A percentile compares a stretch with the other conserved stretches of the same genome.
These are phyloP conservation scores for Myotis vivesi DNA, from an alignment of 2,797 vertebrate genomes.

Conservation along the genomic window DNA sequence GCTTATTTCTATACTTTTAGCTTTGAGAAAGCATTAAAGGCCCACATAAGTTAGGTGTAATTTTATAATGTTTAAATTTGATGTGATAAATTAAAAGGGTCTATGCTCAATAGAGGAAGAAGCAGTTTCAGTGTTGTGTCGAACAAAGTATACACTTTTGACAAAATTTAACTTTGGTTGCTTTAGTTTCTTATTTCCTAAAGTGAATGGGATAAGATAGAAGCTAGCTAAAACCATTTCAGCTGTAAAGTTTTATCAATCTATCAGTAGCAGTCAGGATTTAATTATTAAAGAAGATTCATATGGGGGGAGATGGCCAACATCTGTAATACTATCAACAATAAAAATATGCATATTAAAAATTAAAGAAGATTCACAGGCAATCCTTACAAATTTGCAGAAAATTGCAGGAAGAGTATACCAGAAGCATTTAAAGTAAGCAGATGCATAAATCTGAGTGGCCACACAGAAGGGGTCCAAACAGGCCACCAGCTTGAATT, in stretches of 20 bases:
- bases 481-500: neutral
- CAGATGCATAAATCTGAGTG: neutral
- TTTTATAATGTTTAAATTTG: neutral
- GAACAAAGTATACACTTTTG: neutral
- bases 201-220: neutral
- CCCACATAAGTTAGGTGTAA: neutral
- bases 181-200: neutral
- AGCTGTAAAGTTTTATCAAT: neutral
- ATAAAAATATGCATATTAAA: no score
- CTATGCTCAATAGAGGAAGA: neutral
- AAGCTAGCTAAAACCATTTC: neutral
- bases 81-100: neutral
- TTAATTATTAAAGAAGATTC: neutral
- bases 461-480: neutral
- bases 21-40: neutral
- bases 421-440: neutral
- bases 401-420: neutral
- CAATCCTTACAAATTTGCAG: neutral
- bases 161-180: neutral
- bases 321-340: no score
- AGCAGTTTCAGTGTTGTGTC: neutral
- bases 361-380: neutral
- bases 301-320: neutral
- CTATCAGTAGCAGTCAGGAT: neutral
- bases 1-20: neutral